phyloP scores from a whole-genome alignment of 2,113 vertebrate genomes.

The Lanius collurio region DNA sequence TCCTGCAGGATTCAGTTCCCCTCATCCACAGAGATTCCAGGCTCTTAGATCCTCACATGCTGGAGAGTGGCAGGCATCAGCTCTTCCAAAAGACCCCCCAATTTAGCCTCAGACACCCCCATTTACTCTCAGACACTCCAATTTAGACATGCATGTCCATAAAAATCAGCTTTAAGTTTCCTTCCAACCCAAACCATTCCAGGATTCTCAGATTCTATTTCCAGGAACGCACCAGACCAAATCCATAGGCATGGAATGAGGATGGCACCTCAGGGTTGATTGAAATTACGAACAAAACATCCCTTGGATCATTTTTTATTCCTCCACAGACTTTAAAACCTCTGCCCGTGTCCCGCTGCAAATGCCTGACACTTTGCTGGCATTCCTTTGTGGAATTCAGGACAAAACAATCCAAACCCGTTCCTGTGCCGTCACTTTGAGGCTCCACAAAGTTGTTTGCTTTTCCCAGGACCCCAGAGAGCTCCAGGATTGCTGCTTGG shows the following conservation, averaged over 20 bases:
- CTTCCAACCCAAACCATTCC: neutral
- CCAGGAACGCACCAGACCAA: neutral
- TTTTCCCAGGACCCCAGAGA: neutral
- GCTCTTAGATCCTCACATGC: too few relatives aligned
- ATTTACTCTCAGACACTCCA: neutral
- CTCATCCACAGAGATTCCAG: neutral
- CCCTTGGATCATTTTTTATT: neutral
- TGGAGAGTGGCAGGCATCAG: rapidly evolving
- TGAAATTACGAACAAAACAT: neutral
- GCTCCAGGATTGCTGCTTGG: neutral
- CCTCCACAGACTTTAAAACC: neutral
- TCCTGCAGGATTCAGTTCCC: neutral
- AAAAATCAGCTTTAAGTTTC: neutral
- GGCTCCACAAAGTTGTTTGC: neutral
- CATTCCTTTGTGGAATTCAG: rapidly evolving
- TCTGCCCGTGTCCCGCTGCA: neutral
- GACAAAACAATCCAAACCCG: neutral
- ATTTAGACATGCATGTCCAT: neutral
- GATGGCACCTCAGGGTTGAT: neutral
- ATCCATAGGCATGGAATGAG: neutral
- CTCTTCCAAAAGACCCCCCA: neutral
- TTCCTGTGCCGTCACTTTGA: neutral
- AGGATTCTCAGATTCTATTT: neutral
- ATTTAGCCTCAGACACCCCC: neutral
- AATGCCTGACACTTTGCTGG: neutral